Evolutionary conservation across 2,113 vertebrate species (phyloP).

Genomic region (Paramormyrops kingsleyae): DNA sequence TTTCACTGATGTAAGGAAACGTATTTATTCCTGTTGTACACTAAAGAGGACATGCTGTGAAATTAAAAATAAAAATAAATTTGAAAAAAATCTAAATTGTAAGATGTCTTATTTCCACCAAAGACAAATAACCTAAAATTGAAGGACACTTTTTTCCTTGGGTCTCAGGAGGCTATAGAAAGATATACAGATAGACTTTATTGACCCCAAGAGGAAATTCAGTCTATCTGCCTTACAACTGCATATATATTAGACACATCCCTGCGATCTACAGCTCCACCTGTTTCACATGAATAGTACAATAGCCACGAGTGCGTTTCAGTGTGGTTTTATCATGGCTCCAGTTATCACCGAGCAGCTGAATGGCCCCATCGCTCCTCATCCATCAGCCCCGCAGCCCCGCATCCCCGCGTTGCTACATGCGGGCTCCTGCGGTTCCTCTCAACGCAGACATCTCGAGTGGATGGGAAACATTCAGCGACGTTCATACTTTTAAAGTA

Average conservation of each 20-base stretch:
- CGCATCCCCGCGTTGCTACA: conserved; percentile 71
- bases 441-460: conserved; percentile 77
- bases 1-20: no score
- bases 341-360: not conserved
- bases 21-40: no score
- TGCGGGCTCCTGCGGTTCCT: conserved; percentile 56
- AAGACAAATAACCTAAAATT: no score
- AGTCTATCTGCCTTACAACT: not conserved
- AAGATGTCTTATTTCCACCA: no score
- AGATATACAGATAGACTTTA: not conserved
- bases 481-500: conserved; percentile 60
- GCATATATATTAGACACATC: not conserved
- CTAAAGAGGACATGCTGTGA: no score
- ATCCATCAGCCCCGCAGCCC: conserved; percentile 48
- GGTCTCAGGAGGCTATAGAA: not conserved
- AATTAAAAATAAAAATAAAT: no score
- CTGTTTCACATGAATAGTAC: not conserved
- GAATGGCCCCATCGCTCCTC: not conserved
- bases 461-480: conserved; percentile 73
- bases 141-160: no score
- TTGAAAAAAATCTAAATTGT: no score
- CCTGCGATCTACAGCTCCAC: not conserved
- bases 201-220: not conserved
- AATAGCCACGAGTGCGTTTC: not conserved
- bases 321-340: not conserved